A percentile compares a stretch with the other conserved stretches of the same genome.
Conservation (phyloP, 2,113 vertebrate species). For the Chaetorhynchus papuensis region DNA sequence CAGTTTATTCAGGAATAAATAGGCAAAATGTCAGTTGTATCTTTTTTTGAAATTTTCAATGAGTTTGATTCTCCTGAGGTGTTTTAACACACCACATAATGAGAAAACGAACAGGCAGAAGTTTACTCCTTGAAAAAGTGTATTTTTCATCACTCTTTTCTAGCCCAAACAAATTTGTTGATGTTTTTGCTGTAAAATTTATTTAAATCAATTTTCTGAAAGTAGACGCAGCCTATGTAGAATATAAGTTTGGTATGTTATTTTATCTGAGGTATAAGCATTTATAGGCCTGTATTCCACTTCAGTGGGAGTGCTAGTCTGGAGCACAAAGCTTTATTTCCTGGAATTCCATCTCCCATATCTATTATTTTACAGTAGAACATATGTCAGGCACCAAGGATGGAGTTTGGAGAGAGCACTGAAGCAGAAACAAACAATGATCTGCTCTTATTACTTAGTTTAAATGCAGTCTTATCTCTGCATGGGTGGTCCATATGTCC, state of each 20-base stretch:
- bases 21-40: not conserved
- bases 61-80: not conserved
- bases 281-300: not conserved
- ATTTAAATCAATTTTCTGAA: not conserved
- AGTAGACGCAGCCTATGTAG: not conserved
- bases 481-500: not conserved
- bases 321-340: not conserved
- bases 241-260: not conserved
- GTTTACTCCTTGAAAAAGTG: not conserved
- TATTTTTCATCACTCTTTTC: not conserved
- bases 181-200: not conserved
- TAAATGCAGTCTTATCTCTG: not conserved
- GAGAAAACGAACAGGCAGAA: not conserved
- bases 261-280: not conserved
- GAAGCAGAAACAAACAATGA: not conserved
- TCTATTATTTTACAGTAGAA: not conserved
- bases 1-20: not conserved
- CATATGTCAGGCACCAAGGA: not conserved
- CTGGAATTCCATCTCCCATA: not conserved
- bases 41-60: not conserved
- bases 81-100: not conserved
- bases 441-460: not conserved
- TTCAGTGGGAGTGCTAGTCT: not conserved
- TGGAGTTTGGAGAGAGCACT: not conserved
- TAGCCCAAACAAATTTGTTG: not conserved